phyloP scores from a whole-genome alignment of 1,140 invertebrate genomes.

The Drosophila carrolli region DNA sequence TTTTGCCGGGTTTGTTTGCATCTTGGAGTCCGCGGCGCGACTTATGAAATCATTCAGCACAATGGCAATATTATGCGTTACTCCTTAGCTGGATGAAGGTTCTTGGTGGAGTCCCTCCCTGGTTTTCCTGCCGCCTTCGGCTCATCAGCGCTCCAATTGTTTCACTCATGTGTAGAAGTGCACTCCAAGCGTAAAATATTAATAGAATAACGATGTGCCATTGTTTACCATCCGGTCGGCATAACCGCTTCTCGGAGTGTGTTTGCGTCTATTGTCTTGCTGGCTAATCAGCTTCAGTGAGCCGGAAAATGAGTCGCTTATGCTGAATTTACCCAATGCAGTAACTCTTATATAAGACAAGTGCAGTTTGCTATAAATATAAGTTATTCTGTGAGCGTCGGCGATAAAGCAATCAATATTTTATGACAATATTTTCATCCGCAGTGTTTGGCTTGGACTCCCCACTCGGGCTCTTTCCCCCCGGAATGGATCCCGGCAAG shows the following conservation, averaged over 20 bases:
- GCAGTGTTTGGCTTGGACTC: conserved; percentile 91
- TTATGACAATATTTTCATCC: conserved; percentile 46
- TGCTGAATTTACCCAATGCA: conserved; percentile 48
- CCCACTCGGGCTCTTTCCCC: conserved; percentile 89
- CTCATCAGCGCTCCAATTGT: conserved; percentile 79
- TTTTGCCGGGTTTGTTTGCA: conserved; percentile 35
- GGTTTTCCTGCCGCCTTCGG: conserved; percentile 15
- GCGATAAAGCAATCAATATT: conserved; percentile 8
- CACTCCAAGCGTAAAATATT: conserved; percentile 80
- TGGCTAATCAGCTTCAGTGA: conserved; percentile 55
- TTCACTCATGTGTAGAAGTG: conserved; percentile 80
- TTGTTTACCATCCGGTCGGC: conserved; percentile 66
- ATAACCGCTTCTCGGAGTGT: conserved; percentile 20
- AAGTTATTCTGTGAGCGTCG: not conserved
- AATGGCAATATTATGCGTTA: conserved; percentile 72
- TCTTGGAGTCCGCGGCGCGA: conserved; percentile 42
- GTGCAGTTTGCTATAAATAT: conserved; percentile 37
- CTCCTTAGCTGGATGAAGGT: conserved; percentile 4
- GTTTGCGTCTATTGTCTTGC: conserved; percentile 49
- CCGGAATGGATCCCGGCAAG: conserved; percentile 89
- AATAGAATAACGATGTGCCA: conserved; percentile 82
- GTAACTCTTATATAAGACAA: conserved; percentile 36
- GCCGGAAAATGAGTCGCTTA: conserved; percentile 71
- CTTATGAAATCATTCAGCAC: conserved; percentile 75
- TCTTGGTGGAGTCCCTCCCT: conserved; percentile 14